phyloP scores from a whole-genome alignment of 1,140 invertebrate genomes.

The Scaptomyza montana region DNA sequence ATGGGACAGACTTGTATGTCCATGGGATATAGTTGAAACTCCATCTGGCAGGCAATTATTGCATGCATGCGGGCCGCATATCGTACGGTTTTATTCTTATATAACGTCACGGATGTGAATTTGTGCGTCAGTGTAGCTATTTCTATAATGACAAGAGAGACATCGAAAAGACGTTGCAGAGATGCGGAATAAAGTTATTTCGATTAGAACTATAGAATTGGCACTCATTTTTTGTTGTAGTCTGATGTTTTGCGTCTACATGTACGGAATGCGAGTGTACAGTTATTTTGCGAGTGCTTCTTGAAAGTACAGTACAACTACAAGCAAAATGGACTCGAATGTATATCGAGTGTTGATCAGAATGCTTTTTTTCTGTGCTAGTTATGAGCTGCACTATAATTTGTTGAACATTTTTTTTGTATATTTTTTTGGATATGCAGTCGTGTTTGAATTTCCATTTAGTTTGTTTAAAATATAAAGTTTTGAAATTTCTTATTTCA shows the following conservation, averaged over 20 bases:
- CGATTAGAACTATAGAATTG: constrained; percentile 82
- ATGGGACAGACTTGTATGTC: constrained; percentile 92
- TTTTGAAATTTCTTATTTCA: too few species aligned
- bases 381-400: constrained; percentile 7
- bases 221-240: constrained; percentile 41
- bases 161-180: constrained; percentile 80
- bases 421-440: too few species aligned
- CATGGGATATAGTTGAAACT: constrained; percentile 93
- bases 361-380: background rate
- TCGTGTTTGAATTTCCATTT: background rate
- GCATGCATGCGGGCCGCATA: constrained; percentile 92
- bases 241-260: constrained; percentile 38
- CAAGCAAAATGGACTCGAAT: constrained; percentile 23
- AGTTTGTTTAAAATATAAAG: too few species aligned
- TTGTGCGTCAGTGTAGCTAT: constrained; percentile 91
- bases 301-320: constrained; percentile 6
- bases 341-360: constrained; percentile 3
- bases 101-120: constrained; percentile 91
- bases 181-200: constrained; percentile 75
- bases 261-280: constrained; percentile 17
- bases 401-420: too few species aligned
- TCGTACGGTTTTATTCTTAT: constrained; percentile 90
- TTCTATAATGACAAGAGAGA: constrained; percentile 85
- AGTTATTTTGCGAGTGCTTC: constrained; percentile 14
- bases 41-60: constrained; percentile 93